phyloP scores from a whole-genome alignment of 1,140 invertebrate genomes.

The Himalopsyche phryganea region DNA sequence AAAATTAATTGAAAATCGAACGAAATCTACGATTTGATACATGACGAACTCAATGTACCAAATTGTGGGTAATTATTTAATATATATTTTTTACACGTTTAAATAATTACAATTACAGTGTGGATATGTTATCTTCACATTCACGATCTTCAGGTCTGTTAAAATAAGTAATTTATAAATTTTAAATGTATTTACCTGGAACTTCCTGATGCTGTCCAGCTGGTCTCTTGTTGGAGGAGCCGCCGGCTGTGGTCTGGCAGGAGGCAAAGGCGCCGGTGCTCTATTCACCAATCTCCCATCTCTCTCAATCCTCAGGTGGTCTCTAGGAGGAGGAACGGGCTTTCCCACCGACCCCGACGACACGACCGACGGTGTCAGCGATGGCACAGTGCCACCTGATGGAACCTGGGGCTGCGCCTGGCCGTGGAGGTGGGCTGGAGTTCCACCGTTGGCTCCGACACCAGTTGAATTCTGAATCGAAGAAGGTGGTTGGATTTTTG shows the following conservation, averaged over 20 bases:
- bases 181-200: too few relatives aligned
- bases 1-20: too few relatives aligned
- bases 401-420: neutral
- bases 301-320: conserved; percentile 61
- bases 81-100: too few relatives aligned
- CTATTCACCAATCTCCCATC: conserved; percentile 61
- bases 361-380: too few relatives aligned
- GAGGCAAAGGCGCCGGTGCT: conserved; percentile 66
- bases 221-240: conserved; percentile 76
- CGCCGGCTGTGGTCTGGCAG: conserved; percentile 55
- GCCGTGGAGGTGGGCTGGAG: neutral
- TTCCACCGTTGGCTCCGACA: neutral
- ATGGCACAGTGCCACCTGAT: neutral
- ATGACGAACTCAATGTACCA: too few relatives aligned
- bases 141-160: too few relatives aligned
- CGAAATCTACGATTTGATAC: too few relatives aligned
- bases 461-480: neutral
- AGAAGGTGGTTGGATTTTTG: too few relatives aligned
- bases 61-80: too few relatives aligned
- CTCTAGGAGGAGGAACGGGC: conserved; percentile 71
- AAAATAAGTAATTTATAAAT: too few relatives aligned
- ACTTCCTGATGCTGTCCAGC: conserved; percentile 85
- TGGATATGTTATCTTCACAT: too few relatives aligned
- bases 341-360: conserved; percentile 45
- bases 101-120: too few relatives aligned